phyloP scores from a whole-genome alignment of 2,113 vertebrate species.

The Alethe castanea region DNA sequence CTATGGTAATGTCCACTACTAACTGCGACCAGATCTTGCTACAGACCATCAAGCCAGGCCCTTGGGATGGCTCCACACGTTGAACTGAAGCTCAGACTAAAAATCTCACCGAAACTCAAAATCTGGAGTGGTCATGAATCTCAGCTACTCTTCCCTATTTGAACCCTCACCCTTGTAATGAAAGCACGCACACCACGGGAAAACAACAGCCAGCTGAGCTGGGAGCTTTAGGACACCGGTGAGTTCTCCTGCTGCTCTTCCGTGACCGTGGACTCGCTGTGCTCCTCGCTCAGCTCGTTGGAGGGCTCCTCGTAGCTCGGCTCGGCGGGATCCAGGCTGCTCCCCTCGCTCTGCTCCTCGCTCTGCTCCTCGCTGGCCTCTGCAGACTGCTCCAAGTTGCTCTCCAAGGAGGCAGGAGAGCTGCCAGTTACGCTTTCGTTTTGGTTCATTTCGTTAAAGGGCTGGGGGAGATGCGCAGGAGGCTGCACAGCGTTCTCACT shows the following conservation, averaged over 20 bases:
- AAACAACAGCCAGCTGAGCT: neutral
- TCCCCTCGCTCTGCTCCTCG: slow-evolving; percentile 72
- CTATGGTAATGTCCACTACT: slow-evolving; percentile 56
- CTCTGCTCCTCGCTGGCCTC: slow-evolving; percentile 65
- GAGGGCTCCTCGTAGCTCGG: slow-evolving; percentile 55
- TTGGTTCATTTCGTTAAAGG: slow-evolving; percentile 46
- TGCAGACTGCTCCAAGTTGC: slow-evolving; percentile 62
- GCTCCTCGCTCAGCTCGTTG: slow-evolving; percentile 63
- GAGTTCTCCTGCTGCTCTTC: slow-evolving; percentile 56
- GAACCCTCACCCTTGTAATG: slow-evolving; percentile 65
- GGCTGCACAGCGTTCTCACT: slow-evolving; percentile 48
- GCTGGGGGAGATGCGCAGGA: slow-evolving; percentile 27
- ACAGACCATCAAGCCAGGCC: slow-evolving; percentile 41
- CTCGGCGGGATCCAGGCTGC: slow-evolving; percentile 62
- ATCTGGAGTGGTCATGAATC: slow-evolving; percentile 47
- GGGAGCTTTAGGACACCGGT: slow-evolving; percentile 46
- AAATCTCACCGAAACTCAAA: slow-evolving; percentile 60
- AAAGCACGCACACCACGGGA: slow-evolving; percentile 64
- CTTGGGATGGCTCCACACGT: slow-evolving; percentile 53
- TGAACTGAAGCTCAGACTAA: slow-evolving; percentile 63
- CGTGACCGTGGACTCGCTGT: slow-evolving; percentile 33
- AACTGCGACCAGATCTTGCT: slow-evolving; percentile 63
- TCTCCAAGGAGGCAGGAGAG: slow-evolving; percentile 65
- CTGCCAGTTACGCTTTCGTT: slow-evolving; percentile 56
- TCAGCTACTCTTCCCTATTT: slow-evolving; percentile 54